These are phyloP conservation scores for Lepidocyrtoides sp. DNA, from an alignment of 2,888 invertebrate genomes.

Conservation along the genomic window DNA sequence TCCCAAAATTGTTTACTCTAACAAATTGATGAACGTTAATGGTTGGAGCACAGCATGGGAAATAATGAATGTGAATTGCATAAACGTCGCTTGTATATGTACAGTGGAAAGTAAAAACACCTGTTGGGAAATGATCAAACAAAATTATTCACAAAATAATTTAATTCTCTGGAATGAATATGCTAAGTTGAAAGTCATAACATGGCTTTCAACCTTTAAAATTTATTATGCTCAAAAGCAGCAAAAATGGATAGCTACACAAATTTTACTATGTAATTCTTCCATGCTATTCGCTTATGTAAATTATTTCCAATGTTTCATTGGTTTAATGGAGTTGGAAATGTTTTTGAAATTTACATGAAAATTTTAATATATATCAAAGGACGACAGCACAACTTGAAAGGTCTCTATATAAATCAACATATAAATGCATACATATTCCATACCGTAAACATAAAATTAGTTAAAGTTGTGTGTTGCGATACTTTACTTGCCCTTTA, in stretches of 20 bases:
- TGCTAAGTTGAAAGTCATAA: neutral
- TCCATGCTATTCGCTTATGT: slow-evolving; percentile 19
- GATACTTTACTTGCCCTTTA: no score
- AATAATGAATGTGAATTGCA: neutral
- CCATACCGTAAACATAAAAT: no score
- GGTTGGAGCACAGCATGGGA: neutral
- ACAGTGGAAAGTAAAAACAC: slow-evolving; percentile 16
- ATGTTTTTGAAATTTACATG: slow-evolving; percentile 3
- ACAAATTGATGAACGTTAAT: neutral
- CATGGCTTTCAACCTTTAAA: neutral
- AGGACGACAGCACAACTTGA: no score
- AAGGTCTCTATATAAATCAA: no score
- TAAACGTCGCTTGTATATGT: no score
- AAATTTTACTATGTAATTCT: neutral
- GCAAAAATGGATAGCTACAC: neutral
- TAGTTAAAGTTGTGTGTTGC: no score
- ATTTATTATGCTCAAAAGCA: slow-evolving; percentile 1
- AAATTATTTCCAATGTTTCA: neutral
- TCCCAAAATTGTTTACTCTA: neutral
- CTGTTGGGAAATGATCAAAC: slow-evolving; percentile 38
- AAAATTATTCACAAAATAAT: slow-evolving; percentile 2
- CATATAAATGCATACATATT: neutral
- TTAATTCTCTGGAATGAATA: neutral
- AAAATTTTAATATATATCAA: no score
- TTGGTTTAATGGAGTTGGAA: slow-evolving; percentile 35